These are phyloP conservation scores for Turritopsis dohrnii DNA, from an alignment of 30 jellyfish, hydroid and myxozoan species.

Conservation along the genomic window DNA sequence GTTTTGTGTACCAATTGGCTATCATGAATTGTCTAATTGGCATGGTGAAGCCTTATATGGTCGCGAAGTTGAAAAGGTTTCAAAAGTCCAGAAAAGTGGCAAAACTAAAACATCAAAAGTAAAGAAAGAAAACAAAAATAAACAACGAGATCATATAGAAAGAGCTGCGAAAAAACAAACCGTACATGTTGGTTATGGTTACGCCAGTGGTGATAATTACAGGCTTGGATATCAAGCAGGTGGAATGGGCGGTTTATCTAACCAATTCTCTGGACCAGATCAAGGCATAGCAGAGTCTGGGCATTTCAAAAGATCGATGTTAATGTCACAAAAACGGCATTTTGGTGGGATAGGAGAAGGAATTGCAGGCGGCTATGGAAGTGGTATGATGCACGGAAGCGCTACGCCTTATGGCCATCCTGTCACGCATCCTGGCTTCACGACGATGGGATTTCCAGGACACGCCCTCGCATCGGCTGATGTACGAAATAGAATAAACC, in stretches of 20 bases:
- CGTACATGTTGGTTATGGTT: conserved; percentile 95
- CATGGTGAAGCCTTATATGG: conserved; percentile 80
- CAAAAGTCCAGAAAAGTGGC: conserved; percentile 60
- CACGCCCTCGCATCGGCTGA: conserved; percentile 86
- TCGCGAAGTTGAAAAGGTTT: conserved; percentile 88
- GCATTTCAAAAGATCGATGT: background rate
- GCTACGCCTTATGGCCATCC: conserved; percentile 95
- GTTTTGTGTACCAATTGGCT: conserved; percentile 92
- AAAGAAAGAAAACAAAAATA: background rate
- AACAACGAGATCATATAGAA: conserved; percentile 52
- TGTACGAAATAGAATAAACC: conserved; percentile 56
- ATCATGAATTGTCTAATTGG: conserved; percentile 89
- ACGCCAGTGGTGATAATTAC: conserved; percentile 95
- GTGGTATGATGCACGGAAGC: conserved; percentile 1
- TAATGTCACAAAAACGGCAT: conserved; percentile 2
- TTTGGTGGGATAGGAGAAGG: conserved; percentile 19
- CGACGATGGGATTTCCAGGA: conserved; percentile 94
- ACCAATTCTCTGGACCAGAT: conserved; percentile 21
- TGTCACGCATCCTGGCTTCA: conserved; percentile 95
- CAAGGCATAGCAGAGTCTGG: background rate
- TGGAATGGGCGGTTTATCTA: conserved; percentile 42
- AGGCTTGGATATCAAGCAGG: conserved; percentile 49
- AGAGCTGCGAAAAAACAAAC: conserved; percentile 79
- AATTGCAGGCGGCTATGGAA: conserved; percentile 32
- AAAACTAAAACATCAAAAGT: background rate